A percentile compares a stretch with the other conserved stretches of the same genome.
phyloP scores from a whole-genome alignment of 2,113 vertebrate species.

The Tetrao urogallus region DNA sequence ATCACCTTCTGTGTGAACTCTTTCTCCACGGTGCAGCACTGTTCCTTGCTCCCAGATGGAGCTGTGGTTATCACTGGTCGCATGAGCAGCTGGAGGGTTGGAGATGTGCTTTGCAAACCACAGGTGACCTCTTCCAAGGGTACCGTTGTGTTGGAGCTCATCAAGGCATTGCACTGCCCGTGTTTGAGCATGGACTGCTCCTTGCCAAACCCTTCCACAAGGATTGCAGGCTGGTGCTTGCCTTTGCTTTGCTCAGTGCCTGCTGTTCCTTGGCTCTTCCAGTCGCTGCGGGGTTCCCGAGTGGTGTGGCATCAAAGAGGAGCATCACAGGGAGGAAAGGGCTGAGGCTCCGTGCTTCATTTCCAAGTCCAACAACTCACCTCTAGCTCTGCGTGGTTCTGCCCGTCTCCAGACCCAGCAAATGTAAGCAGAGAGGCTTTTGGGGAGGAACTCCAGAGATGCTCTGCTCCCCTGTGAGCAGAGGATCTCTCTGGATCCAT shows the following conservation, averaged over 20 bases:
- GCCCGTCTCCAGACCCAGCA: background rate
- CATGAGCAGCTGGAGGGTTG: rapidly evolving
- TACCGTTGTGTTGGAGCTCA: background rate
- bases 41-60: background rate
- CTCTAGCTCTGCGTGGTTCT: background rate
- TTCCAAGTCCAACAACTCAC: background rate
- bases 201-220: background rate
- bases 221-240: background rate
- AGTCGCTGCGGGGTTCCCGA: rapidly evolving
- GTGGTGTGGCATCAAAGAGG: rapidly evolving
- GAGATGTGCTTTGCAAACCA: background rate
- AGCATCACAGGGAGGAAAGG: background rate
- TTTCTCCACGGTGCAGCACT: background rate
- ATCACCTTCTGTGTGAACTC: background rate
- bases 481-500: background rate
- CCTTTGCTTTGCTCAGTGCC: background rate
- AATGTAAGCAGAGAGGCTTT: background rate
- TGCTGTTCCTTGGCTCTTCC: background rate
- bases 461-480: background rate
- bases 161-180: background rate
- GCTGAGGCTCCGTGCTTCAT: background rate
- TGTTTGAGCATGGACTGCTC: background rate
- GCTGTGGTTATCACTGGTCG: background rate
- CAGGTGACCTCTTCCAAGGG: background rate
- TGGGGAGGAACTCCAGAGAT: background rate